These are phyloP conservation scores for Eutrigla gurnardus DNA, from an alignment of 2,797 vertebrate species.

Conservation along the genomic window DNA sequence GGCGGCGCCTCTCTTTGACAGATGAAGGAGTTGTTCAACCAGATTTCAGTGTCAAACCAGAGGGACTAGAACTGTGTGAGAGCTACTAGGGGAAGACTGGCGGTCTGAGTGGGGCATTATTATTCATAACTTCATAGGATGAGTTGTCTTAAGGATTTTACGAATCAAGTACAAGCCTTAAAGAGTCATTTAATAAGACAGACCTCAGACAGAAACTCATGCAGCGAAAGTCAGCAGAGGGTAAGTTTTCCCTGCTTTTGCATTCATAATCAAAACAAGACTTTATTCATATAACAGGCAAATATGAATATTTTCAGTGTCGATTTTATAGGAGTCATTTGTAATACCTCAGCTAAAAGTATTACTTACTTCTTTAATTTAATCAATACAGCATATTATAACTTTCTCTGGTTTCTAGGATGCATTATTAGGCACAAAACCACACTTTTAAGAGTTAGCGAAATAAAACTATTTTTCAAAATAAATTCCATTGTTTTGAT, in stretches of 20 bases:
- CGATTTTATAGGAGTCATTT: not conserved
- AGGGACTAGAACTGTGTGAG: not conserved
- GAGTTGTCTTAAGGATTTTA: conserved; percentile 45
- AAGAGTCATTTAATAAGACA: conserved; percentile 33
- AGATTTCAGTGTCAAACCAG: conserved; percentile 40
- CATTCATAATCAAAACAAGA: not conserved
- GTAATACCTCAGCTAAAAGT: not conserved
- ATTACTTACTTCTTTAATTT: not conserved
- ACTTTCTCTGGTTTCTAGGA: not conserved
- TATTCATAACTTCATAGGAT: conserved; percentile 39
- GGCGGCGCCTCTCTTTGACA: not conserved
- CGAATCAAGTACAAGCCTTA: conserved; percentile 32
- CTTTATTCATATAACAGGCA: not conserved
- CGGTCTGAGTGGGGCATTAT: not conserved
- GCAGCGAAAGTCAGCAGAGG: conserved; percentile 36
- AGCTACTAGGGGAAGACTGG: not conserved
- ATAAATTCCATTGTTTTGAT: not conserved
- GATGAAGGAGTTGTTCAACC: conserved; percentile 48
- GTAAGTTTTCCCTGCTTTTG: conserved; percentile 40
- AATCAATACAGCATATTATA: not conserved
- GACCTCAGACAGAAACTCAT: not conserved
- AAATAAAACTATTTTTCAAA: not conserved
- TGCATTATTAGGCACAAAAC: not conserved
- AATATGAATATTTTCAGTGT: not conserved
- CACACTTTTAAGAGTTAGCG: not conserved